phyloP scores from a whole-genome alignment of 1,140 invertebrate species.

The Eurytemora carolleeae region DNA sequence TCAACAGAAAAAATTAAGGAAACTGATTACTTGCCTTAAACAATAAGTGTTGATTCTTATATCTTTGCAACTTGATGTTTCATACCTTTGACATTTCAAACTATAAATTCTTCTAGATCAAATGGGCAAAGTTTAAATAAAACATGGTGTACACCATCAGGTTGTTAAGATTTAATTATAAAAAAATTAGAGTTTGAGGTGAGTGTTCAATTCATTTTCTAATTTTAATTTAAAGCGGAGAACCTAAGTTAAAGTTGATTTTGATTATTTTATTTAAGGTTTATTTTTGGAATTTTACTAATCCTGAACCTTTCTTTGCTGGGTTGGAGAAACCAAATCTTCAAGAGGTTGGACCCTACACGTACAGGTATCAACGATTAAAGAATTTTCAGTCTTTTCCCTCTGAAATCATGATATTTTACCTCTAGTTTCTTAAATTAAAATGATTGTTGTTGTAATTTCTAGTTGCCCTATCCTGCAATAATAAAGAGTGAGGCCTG shows the following conservation, averaged over 20 bases:
- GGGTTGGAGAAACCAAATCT: constrained; percentile 26
- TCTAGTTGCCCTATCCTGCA: too few species aligned
- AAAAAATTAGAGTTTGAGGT: too few species aligned
- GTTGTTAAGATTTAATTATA: too few species aligned
- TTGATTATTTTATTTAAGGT: constrained; percentile 26
- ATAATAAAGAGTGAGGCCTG: too few species aligned
- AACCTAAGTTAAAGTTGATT: background rate
- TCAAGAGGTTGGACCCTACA: constrained; percentile 7
- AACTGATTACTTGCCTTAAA: background rate
- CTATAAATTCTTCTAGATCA: too few species aligned
- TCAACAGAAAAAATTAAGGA: background rate
- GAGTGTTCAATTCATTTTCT: too few species aligned
- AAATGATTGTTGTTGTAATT: too few species aligned
- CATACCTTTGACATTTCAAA: too few species aligned
- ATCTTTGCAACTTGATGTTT: too few species aligned
- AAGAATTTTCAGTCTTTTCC: background rate
- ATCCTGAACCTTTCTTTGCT: constrained; percentile 50
- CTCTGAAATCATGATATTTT: background rate
- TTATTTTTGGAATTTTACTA: constrained; percentile 71
- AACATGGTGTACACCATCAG: too few species aligned
- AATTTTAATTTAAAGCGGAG: background rate
- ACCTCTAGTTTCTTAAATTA: background rate
- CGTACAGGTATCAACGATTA: background rate
- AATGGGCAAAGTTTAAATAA: too few species aligned
- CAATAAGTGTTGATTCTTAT: too few species aligned